Base-by-base conservation (phyloP, 2,113 vertebrate genomes). In the Labrus mixtus region DNA sequence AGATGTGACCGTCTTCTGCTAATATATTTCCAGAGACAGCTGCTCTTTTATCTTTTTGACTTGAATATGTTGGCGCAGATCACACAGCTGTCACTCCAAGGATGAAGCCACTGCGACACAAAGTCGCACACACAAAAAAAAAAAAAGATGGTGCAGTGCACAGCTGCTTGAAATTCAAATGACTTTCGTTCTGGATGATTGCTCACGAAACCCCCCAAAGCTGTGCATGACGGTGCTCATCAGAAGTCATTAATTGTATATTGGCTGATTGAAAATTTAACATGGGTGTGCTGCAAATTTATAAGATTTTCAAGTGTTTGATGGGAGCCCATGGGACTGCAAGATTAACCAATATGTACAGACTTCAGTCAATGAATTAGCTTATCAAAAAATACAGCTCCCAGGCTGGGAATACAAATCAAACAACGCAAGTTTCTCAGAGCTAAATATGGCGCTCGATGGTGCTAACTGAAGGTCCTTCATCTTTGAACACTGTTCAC, bases 101-200 rank as follows among this genome's bases (percentile, higher is more conserved):
- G 78, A 79, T 46, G 81, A 75, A 62, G 77, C 63, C 33, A 2
- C 77, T 19, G 78, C 50, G 16, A 56, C 51, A 15, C 12, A 0
- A n/a, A 50, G 65, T 50, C 22, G 65, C 48, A 43, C 36, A 10
- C 29, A 33, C 29, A 29, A 2, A 29, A 2, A 29, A 2, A 29
- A 29, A 10, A 10, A 13, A 59, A 53, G 73, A 60, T 57, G 67
- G n/a, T 55, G 78, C 68, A 11, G 69, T 15, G 79, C 62, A 55
- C 76, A 37, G 79, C 78, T 66, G 64, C 79, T 79, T 76, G 41
- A 81, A 81, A 87, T 83, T 86, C 71, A 75, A 83, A 84, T 41
- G 36, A 65, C 73, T 77, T 72, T 66, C 22, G 25, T 61, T 58
- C 71, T 54, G 68, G 51, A 48, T 76, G 68, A 69, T 68, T 72